Percentiles rank a stretch among this genome's conserved stretches.
phyloP scores from a whole-genome alignment of 2,797 vertebrate species.

The Ceyx erithaca region DNA sequence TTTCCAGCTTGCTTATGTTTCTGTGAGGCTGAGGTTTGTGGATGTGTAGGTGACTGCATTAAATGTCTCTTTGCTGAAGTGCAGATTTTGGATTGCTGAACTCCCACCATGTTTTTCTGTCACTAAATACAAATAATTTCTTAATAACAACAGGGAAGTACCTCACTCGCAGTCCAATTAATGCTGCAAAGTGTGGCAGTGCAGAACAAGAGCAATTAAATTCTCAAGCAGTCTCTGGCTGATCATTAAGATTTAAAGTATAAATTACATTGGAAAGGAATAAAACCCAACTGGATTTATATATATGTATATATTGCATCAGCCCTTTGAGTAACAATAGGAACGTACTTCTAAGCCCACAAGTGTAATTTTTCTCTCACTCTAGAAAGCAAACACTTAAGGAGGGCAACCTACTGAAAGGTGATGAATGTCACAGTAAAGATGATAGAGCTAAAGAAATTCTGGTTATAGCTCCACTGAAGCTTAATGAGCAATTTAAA shows the following conservation, averaged over 20 bases:
- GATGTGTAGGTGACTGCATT: background rate
- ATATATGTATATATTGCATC: background rate
- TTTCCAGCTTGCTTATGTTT: background rate
- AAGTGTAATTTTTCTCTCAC: background rate
- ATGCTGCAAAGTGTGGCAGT: background rate
- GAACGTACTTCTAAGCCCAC: background rate
- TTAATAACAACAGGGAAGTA: conserved; percentile 16
- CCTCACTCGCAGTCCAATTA: conserved; percentile 36
- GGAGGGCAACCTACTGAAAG: background rate
- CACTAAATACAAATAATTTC: background rate
- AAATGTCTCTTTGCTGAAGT: background rate
- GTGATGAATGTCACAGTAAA: conserved; percentile 23
- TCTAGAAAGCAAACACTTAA: background rate
- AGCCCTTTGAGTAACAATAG: background rate
- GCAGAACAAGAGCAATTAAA: conserved; percentile 26
- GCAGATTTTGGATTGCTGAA: background rate
- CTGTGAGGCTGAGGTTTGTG: background rate
- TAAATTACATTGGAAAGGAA: background rate
- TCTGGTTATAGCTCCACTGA: background rate
- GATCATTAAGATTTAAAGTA: conserved; percentile 25
- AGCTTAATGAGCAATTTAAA: conserved; percentile 4
- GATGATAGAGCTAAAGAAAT: conserved; percentile 10
- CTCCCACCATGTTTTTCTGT: background rate
- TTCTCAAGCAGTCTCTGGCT: conserved; percentile 41
- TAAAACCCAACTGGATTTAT: background rate